A percentile compares a stretch with the other conserved stretches of the same genome.
phyloP scores from a whole-genome alignment of 2,113 vertebrate species.

The Paradoxurus hermaphroditus region DNA sequence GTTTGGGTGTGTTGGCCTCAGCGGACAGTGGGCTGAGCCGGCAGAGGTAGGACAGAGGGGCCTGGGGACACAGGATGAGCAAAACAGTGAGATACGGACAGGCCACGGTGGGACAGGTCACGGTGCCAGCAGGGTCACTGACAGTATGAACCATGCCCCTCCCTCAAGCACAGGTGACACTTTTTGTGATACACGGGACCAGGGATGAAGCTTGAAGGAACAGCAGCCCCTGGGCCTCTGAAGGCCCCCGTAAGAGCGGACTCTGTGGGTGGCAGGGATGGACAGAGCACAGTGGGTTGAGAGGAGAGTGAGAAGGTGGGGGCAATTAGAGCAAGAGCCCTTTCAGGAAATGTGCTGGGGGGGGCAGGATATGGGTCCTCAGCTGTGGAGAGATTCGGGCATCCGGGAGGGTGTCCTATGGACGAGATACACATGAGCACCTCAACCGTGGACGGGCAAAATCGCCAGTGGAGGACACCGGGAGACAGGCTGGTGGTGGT shows the following conservation, averaged over 20 bases:
- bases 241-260: not conserved
- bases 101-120: not conserved
- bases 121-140: not conserved
- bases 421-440: no score
- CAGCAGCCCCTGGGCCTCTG: rapidly evolving
- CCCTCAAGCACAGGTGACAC: not conserved
- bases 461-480: not conserved
- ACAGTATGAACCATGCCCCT: not conserved
- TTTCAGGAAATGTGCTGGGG: not conserved
- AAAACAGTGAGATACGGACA: not conserved
- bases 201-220: rapidly evolving
- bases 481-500: rapidly evolving
- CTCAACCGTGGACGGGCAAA: not conserved
- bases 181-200: not conserved
- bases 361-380: not conserved
- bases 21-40: not conserved
- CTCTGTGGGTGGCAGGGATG: rapidly evolving
- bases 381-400: rapidly evolving
- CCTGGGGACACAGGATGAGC: not conserved
- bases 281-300: not conserved
- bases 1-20: not conserved
- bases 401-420: rapidly evolving
- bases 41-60: not conserved
- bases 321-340: not conserved
- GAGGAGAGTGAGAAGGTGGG: not conserved